These are phyloP conservation scores for Rhinolophus sinicus DNA, from an alignment of 2,113 vertebrate species.

Conservation along the genomic window DNA sequence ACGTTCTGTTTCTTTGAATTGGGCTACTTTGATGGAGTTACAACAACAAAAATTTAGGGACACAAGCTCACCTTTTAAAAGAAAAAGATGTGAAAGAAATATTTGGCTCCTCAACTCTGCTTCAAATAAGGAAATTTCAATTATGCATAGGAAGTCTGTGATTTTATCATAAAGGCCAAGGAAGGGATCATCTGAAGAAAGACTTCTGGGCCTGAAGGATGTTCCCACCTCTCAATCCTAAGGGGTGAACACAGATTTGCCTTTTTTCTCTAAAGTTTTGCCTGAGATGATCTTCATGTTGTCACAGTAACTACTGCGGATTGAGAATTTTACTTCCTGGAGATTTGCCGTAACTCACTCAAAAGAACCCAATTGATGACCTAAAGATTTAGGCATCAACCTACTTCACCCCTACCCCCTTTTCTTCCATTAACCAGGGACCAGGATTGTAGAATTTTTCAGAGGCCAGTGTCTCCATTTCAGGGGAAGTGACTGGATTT, in stretches of 20 bases:
- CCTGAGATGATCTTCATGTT: slow-evolving; percentile 39
- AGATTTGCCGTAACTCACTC: slow-evolving; percentile 40
- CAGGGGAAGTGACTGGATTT: not conserved
- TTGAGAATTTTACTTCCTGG: not conserved
- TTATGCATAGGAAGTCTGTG: not conserved
- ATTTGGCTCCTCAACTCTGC: not conserved
- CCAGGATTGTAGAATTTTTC: not conserved
- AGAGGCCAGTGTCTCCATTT: not conserved
- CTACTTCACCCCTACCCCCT: not conserved
- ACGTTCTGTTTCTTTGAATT: slow-evolving; percentile 24
- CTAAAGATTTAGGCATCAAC: not conserved
- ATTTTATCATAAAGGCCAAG: not conserved
- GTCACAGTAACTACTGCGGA: not conserved
- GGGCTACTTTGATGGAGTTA: not conserved
- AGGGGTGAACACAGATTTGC: not conserved
- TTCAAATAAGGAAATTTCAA: not conserved
- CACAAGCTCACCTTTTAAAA: slow-evolving; percentile 45
- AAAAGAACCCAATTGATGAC: not conserved
- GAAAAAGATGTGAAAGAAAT: not conserved
- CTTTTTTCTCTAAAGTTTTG: not conserved
- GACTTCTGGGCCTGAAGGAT: not conserved
- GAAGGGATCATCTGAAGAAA: not conserved
- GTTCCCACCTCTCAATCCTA: not conserved
- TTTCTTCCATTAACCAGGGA: not conserved
- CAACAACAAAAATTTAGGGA: slow-evolving; percentile 43